Conservation (phyloP, 30 jellyfish, hydroid and myxozoan genomes). For the Sanderia malayensis region DNA sequence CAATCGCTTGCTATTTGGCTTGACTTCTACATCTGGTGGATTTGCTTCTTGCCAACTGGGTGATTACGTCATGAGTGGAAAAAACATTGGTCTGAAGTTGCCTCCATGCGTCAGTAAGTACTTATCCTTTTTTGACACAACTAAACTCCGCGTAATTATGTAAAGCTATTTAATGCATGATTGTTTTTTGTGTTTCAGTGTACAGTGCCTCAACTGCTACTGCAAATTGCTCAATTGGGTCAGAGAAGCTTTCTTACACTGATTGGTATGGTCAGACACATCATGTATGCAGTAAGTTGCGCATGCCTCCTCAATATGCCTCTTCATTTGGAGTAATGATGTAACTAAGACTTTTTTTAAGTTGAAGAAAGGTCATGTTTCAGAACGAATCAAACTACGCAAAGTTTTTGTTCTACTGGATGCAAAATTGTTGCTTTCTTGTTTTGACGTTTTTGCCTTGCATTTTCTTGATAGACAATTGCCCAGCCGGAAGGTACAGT, state of each 20-base stretch:
- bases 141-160: not conserved
- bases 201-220: slow-evolving; percentile 14
- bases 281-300: slow-evolving; percentile 73
- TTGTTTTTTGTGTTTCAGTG: slow-evolving; percentile 3
- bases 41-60: slow-evolving; percentile 55
- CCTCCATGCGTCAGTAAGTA: slow-evolving; percentile 62
- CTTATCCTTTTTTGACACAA: not conserved
- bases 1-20: slow-evolving; percentile 57
- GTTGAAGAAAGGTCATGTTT: too few species aligned
- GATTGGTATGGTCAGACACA: slow-evolving; percentile 38
- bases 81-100: slow-evolving; percentile 21
- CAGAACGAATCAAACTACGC: too few species aligned
- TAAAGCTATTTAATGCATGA: too few species aligned
- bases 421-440: not conserved
- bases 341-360: too few species aligned
- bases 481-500: slow-evolving; percentile 50
- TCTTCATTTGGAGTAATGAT: too few species aligned
- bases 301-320: too few species aligned
- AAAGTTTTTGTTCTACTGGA: too few species aligned
- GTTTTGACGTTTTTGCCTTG: not conserved
- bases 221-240: slow-evolving; percentile 61
- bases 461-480: slow-evolving; percentile 21
- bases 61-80: slow-evolving; percentile 20
- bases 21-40: slow-evolving; percentile 27
- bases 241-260: slow-evolving; percentile 42